These are phyloP conservation scores for Thrips palmi DNA, from an alignment of 1,140 invertebrate genomes.

Conservation along the genomic window DNA sequence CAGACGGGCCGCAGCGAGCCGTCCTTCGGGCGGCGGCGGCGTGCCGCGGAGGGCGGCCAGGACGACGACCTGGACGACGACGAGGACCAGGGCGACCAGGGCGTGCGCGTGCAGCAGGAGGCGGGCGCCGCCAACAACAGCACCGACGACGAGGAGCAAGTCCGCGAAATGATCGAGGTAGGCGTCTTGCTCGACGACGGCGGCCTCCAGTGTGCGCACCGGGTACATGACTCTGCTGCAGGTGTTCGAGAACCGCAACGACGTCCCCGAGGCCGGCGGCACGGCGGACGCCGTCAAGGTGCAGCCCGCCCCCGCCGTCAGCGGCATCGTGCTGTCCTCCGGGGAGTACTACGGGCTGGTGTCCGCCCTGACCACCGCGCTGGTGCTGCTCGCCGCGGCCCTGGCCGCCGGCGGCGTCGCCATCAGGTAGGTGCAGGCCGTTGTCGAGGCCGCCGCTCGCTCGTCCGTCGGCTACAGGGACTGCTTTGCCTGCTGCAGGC, in stretches of 20 bases:
- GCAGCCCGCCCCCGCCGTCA: too few species aligned
- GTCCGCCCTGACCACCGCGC: constrained; percentile 44
- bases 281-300: too few species aligned
- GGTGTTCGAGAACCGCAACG: too few species aligned
- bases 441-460: too few species aligned
- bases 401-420: constrained; percentile 41
- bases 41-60: constrained; percentile 36
- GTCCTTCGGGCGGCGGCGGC: constrained; percentile 52
- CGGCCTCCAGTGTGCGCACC: too few species aligned
- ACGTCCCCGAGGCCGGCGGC: too few species aligned
- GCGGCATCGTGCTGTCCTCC: constrained; percentile 42
- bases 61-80: constrained; percentile 18
- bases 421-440: too few species aligned
- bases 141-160: constrained; percentile 40
- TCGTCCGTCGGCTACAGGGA: too few species aligned
- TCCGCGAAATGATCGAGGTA: constrained; percentile 73
- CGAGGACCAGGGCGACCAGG: constrained; percentile 13
- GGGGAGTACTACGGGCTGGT: constrained; percentile 60
- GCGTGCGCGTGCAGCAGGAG: not conserved
- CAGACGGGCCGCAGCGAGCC: constrained; percentile 55
- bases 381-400: constrained; percentile 43
- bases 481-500: too few species aligned
- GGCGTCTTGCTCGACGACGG: too few species aligned
- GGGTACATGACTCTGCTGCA: too few species aligned
- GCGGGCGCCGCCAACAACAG: constrained; percentile 16